Evolutionary conservation across 2,888 invertebrate genomes (phyloP), one percentile per base, ranked within the genome.

Genomic region (Caenorhabditis sp.): DNA sequence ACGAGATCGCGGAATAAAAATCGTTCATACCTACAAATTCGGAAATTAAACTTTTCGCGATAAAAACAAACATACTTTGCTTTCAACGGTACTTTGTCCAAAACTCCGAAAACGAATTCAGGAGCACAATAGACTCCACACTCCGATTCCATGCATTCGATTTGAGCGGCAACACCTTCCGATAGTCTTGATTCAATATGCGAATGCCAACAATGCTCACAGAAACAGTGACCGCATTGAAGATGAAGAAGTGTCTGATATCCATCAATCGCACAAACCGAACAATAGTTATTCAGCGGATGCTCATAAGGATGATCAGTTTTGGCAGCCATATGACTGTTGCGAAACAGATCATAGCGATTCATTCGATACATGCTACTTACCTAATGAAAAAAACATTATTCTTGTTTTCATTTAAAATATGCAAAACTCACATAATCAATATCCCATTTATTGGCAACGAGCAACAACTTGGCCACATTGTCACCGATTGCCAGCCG

Each of bases 1-100:
- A 99, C 95, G 90, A 95, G 95, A 89, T 97, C 97, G 88, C 93
- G 93, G 89, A 97, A 97, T 87, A 95, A 93, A 89, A 96, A 95
- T 85, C 94, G 93, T 88, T 96, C 95, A 89, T 97, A 99, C 88
- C 94, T 93, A 61, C 57, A 21, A 61, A 21, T n/a, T n/a, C n/a
- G n/a, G n/a, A n/a, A n/a, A n/a, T n/a, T n/a, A n/a, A n/a, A n/a
- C n/a, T n/a, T n/a, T n/a, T n/a, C n/a, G n/a, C n/a, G n/a, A n/a
- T n/a, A 50, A 50, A 50, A 50, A 50, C 5, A 21, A 19, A 23
- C 19, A 5, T 17, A 77, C 78, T 76, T 78, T 23, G 72, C 67
- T 49, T 71, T 58, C 3, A 65, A 14, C 1, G 69, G 57, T 8
- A 72, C 66, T 23, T 72, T 76, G 43, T 77, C 74, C 27, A 81